Base-by-base conservation (phyloP, 2,113 vertebrate genomes). In the Bolborhynchus lineola region DNA sequence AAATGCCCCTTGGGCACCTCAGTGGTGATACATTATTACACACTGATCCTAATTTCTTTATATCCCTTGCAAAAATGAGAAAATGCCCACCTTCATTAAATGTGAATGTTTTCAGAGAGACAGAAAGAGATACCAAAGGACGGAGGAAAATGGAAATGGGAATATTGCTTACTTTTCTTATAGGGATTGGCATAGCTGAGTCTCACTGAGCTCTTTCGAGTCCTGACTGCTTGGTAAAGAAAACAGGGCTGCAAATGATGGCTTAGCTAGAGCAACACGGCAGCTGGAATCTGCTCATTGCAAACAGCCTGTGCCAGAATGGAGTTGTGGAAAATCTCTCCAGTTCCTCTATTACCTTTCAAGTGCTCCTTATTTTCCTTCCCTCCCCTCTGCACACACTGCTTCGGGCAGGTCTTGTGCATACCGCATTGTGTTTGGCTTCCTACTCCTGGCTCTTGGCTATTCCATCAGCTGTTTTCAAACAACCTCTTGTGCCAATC, bases 391-490 rank as follows among this genome's bases (percentile, higher is more conserved):
- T 76, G 14, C 21, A 28, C 0, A 0, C 16, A 71, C 62, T 71
- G 39, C 65, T 79, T 39, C 72, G 76, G 20, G 71, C 19, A 82
- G 44, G 14, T 39, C 37, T 74, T 18, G 37, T 62, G 50, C 17
- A 13, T 63, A 20, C 52, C 68, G 33, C 35, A 71, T 60, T 75
- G 26, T 47, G 12, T 71, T 82, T 86, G 37, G 39, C 81, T 28
- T 89, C 41, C 74, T 63, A 10, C 19, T 46, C 33, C 59, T 65
- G 70, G 33, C 46, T 20, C 60, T 79, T 88, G 33, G 28, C 59
- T 93, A 24, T 42, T 95, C 79, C 63, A 65, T 62, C 62, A 79
- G 49, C 63, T 70, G 26, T 41, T 86, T 65, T 88, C 35, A 88
- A 87, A 82, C 42, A 77, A 75, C 8, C 6, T 88, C 74, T 69